Conservation (phyloP, 1,140 invertebrate species). For the Pseudomyrmex dendroicus region DNA sequence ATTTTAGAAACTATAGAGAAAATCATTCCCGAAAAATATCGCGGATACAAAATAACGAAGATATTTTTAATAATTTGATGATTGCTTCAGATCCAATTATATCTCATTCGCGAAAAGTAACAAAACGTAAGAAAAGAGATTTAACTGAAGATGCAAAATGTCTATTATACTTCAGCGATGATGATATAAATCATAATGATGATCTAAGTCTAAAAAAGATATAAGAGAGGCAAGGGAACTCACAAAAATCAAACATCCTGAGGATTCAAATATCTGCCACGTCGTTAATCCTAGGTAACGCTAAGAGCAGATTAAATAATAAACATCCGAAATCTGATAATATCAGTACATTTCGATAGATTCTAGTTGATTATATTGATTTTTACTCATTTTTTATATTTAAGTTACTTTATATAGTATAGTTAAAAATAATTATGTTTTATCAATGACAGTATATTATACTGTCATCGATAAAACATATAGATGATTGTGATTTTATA, state of each 20-base stretch:
- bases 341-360: too few relatives aligned
- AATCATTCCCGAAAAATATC: background rate
- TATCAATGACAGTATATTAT: too few relatives aligned
- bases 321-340: too few relatives aligned
- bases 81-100: constrained; percentile 10
- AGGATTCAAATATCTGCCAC: background rate
- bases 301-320: too few relatives aligned
- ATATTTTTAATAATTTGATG: background rate
- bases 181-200: background rate
- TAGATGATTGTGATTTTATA: too few relatives aligned
- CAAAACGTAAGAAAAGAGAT: constrained; percentile 6
- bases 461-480: too few relatives aligned
- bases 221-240: background rate
- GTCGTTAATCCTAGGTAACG: too few relatives aligned
- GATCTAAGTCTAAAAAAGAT: background rate
- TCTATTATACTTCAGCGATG: constrained; percentile 22
- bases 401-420: too few relatives aligned
- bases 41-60: background rate
- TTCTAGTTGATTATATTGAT: too few relatives aligned
- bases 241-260: background rate
- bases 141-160: constrained; percentile 8
- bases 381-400: too few relatives aligned
- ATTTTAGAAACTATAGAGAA: background rate
- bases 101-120: background rate
- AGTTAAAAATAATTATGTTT: too few relatives aligned